Base-by-base conservation (phyloP, 2,113 vertebrate genomes). In the Rhea americana region DNA sequence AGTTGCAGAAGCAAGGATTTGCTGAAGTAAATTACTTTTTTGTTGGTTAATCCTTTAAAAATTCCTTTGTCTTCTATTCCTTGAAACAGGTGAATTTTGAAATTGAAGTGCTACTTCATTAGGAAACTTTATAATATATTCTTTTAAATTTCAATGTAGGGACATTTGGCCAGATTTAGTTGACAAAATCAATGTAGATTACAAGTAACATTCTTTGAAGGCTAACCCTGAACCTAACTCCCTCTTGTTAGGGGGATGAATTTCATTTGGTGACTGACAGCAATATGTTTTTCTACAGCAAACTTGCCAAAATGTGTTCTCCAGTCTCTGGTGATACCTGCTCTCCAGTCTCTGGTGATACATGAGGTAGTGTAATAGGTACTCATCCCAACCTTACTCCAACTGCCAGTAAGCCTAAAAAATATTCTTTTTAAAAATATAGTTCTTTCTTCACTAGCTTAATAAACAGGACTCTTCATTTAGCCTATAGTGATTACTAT, bases 161-260 rank as follows among this genome's bases (percentile, higher is more conserved):
- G n/a, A 39, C 11, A 37, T 71, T 13, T 51, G 12, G 12, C 35
- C 37, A 53, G 12, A 20, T 39, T 72, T 28, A 9, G 12, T 21
- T 72, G 48, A 53, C 13, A 28, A 72, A 30, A 51, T 51, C 7
- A 30, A 21, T 30, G 35, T 72, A 53, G 8, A 39, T 21, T 53
- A 35, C 17, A 25, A 39, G 8, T 72, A 53, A 39, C 6, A 39
- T 72, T 53, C 70, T 37, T 19, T 53, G 35, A 39, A 35, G 25
- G 25, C 28, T 56, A 7, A 2, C 7, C 21, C 13, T 73, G 35
- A 79, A 62, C 10, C 48, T 43, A 70, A 13, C 5, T 14, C 1
- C 0, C 0, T 30, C 8, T 59, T 2, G 1, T 47, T 72, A 47
- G 1, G 1, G 25, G 25, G 20, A 17, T 3, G 9, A 70, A 58